Conservation (phyloP, 2,888 invertebrate species). For the Hyalella azteca region DNA sequence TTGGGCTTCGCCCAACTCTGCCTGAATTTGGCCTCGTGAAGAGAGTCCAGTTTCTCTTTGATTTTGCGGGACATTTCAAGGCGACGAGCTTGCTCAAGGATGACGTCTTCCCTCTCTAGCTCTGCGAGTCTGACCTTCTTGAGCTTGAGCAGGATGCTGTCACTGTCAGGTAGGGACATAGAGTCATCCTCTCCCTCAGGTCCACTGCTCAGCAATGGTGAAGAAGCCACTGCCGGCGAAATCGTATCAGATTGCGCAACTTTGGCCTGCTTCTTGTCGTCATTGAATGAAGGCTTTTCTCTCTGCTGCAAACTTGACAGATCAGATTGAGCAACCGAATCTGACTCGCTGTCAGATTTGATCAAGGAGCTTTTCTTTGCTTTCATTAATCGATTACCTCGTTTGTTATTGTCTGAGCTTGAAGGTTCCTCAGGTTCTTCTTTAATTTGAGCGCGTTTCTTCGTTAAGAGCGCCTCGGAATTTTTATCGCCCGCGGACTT, state of each 20-base stretch:
- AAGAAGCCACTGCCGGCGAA: not conserved
- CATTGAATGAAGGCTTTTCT: constrained; percentile 21
- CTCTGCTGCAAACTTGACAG: not conserved
- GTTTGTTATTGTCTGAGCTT: constrained; percentile 44
- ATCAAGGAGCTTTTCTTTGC: constrained; percentile 34
- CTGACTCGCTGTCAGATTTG: constrained; percentile 45
- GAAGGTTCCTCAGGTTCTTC: constrained; percentile 26
- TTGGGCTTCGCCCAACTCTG: constrained; percentile 53
- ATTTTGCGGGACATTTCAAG: constrained; percentile 48
- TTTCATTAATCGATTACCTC: constrained; percentile 29
- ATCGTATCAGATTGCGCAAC: not conserved
- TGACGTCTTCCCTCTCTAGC: constrained; percentile 52
- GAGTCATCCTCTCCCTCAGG: constrained; percentile 21
- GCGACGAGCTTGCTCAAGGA: constrained; percentile 46
- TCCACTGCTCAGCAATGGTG: not conserved
- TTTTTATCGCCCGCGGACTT: not conserved
- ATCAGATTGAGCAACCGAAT: constrained; percentile 45
- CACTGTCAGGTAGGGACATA: not conserved
- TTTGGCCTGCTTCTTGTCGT: constrained; percentile 27
- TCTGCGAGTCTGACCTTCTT: constrained; percentile 50
- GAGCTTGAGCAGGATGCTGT: constrained; percentile 51
- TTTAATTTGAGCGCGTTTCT: not conserved
- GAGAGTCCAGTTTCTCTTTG: constrained; percentile 46
- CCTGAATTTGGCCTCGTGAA: constrained; percentile 49
- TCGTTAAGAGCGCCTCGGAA: not conserved